Evolutionary conservation across 2,888 invertebrate species (phyloP).

Genomic region (Merodon equestris): DNA sequence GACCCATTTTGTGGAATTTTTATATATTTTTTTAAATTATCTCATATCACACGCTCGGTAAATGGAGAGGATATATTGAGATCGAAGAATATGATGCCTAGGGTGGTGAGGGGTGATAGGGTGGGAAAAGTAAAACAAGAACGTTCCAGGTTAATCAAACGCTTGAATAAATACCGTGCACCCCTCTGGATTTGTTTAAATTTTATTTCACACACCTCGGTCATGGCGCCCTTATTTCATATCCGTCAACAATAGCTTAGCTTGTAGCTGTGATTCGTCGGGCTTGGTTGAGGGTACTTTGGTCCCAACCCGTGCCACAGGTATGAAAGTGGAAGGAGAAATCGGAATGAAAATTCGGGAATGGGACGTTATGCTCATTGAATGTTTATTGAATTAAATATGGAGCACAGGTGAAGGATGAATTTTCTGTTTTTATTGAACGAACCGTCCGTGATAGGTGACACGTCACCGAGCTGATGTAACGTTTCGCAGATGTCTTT

Average conservation of each 20-base stretch:
- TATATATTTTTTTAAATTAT: too few relatives aligned
- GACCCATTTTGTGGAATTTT: too few relatives aligned
- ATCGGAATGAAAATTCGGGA: slow-evolving; percentile 27
- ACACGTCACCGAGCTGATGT: neutral
- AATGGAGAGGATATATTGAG: too few relatives aligned
- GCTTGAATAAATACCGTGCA: slow-evolving; percentile 62
- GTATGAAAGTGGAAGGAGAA: slow-evolving; percentile 40
- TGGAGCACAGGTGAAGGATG: slow-evolving; percentile 55
- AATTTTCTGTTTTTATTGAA: neutral
- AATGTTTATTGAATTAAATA: slow-evolving; percentile 64
- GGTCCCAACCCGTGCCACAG: too few relatives aligned
- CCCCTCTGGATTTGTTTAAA: too few relatives aligned
- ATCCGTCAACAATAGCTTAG: too few relatives aligned
- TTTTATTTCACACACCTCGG: too few relatives aligned
- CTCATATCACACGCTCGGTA: too few relatives aligned
- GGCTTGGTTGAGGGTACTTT: too few relatives aligned
- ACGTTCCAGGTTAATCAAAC: slow-evolving; percentile 62
- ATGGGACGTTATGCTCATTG: slow-evolving; percentile 41
- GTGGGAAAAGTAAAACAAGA: slow-evolving; percentile 7
- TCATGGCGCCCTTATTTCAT: too few relatives aligned
- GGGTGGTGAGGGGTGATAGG: neutral
- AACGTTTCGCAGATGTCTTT: neutral
- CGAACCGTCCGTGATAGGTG: slow-evolving; percentile 2
- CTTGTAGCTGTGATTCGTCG: too few relatives aligned
- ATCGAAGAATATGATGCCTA: too few relatives aligned